Conservation (phyloP, 2,797 vertebrate genomes). For the Cottoperca gobio region DNA sequence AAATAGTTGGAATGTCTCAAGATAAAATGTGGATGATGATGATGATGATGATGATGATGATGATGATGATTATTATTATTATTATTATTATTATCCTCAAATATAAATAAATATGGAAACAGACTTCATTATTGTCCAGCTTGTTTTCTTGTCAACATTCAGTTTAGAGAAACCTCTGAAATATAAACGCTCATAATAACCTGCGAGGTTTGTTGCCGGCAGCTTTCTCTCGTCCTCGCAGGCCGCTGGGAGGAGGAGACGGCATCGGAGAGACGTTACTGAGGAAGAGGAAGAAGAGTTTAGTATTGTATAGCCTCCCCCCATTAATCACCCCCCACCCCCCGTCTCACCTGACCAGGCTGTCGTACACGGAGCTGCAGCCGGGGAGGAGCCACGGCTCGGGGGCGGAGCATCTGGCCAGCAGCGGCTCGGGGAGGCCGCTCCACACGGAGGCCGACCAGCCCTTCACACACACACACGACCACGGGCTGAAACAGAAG, state of each 20-base stretch:
- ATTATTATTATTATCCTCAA: too few species aligned
- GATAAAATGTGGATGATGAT: too few species aligned
- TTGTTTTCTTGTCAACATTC: too few species aligned
- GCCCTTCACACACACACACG: slow-evolving; percentile 64
- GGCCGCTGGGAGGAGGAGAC: slow-evolving; percentile 32
- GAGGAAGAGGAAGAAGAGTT: not conserved
- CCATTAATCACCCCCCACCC: too few species aligned
- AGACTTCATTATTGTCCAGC: too few species aligned
- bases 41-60: too few species aligned
- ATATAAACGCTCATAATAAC: too few species aligned
- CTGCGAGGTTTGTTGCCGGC: slow-evolving; percentile 63
- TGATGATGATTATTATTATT: too few species aligned
- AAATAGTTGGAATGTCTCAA: too few species aligned
- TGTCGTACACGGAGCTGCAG: slow-evolving; percentile 85
- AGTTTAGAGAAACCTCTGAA: too few species aligned
- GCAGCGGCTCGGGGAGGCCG: slow-evolving; percentile 63
- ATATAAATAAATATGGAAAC: too few species aligned
- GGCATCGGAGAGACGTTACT: slow-evolving; percentile 61
- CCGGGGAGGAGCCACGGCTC: slow-evolving; percentile 89
- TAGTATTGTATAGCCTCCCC: too few species aligned
- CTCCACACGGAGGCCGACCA: slow-evolving; percentile 77
- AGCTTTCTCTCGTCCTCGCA: slow-evolving; percentile 55
- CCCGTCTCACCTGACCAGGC: slow-evolving; percentile 83
- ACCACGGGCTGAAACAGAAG: slow-evolving; percentile 71
- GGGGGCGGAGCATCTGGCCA: slow-evolving; percentile 69